A percentile compares a stretch with the other conserved stretches of the same genome.
These are phyloP conservation scores for Gallirallus australis DNA, from an alignment of 2,797 vertebrate species.

Conservation along the genomic window DNA sequence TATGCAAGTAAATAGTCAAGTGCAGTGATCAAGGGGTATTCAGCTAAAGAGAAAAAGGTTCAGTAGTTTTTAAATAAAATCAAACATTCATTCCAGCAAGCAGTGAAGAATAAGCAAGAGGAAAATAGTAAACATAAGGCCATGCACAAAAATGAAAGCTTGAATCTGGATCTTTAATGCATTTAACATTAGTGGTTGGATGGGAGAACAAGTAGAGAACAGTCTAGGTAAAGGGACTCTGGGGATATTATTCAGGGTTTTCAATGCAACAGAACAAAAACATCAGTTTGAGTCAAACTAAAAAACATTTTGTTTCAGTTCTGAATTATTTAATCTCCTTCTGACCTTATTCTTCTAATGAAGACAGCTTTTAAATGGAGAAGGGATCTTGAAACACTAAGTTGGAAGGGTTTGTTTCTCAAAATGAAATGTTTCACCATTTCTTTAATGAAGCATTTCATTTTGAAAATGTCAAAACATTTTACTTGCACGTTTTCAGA, in stretches of 20 bases:
- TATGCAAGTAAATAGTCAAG: not conserved
- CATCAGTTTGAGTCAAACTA: not conserved
- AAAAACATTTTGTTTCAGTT: not conserved
- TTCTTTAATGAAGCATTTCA: not conserved
- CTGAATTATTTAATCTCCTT: not conserved
- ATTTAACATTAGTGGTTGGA: not conserved
- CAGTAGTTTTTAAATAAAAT: not conserved
- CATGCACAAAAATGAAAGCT: not conserved
- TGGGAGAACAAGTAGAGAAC: not conserved
- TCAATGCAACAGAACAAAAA: not conserved
- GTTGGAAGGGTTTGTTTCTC: not conserved
- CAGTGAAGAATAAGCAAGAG: not conserved
- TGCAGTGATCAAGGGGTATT: not conserved
- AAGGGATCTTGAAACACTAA: not conserved
- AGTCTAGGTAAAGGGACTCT: not conserved
- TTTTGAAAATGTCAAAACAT: constrained; percentile 38
- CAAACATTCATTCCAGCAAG: not conserved
- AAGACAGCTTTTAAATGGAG: not conserved
- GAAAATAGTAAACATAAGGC: not conserved
- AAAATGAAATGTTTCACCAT: not conserved
- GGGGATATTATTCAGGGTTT: not conserved
- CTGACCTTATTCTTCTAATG: not conserved
- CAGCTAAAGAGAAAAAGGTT: not conserved
- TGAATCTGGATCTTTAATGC: not conserved
- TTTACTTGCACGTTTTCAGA: not conserved